Evolutionary conservation across 2,888 invertebrate genomes (phyloP), one percentile per base, ranked within the genome.

Genomic region (Lasioglossum pauxillum): DNA sequence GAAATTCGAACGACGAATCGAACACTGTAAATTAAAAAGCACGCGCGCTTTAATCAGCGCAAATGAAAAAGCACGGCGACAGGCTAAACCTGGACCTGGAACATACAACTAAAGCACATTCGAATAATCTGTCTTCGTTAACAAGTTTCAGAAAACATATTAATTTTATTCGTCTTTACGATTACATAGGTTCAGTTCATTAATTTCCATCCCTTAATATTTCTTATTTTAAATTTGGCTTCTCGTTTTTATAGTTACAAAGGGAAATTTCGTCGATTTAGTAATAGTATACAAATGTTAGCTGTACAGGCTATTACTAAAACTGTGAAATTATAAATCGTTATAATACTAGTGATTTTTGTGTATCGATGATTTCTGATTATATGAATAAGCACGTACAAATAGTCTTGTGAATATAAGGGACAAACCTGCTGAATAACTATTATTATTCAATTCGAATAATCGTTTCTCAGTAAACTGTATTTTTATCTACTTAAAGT

Each of bases 1-100:
- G 35, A 69, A 78, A 69, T 64, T 84, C 71, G 31, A 53, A 53
- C 27, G 44, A 69, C 41, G 38, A 75, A 79, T 74, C 74, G 31
- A 16, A 14, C 31, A 5, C 31, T 5, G 19, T 71, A 67, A 78
- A 75, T 84, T 49, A 49, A 85, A 49, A 85, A 41, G 27, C 5
- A 44, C 44, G 19, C 5, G 41, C 35, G 64, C 31, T 64, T 31
- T 64, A 16, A 64, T 64, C 64, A 64, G 27, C 16, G 64, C 16
- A 16, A 64, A 64, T 64, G 60, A 64, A 27, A 64, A 16, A 64
- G 60, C 27, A 16, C 60, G 16, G 0, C 0, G 14, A 14, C 14
- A 64, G 14, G 31, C 27, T 14, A 14, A 64, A 27, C 31, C 7
- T 16, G 2, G 2, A 2, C 16, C 2, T 16, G 16, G 31, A 31